Base-by-base conservation (phyloP, 2,113 vertebrate genomes). In the Ictidomys tridecemlineatus region DNA sequence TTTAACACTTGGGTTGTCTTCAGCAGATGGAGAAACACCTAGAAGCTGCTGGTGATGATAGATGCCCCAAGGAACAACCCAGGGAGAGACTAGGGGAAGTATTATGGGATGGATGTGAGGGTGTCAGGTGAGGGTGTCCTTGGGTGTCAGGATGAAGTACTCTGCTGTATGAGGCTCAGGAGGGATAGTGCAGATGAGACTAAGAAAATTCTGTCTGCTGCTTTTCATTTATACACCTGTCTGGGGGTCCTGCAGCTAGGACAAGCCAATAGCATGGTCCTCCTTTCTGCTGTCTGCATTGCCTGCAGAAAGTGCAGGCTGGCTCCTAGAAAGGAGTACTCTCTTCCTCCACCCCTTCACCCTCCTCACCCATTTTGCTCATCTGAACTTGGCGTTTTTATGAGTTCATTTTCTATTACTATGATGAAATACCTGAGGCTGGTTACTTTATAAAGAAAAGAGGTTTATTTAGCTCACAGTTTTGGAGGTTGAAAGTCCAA, bases 1-100 rank as follows among this genome's bases (percentile, higher is more conserved):
- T 16, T 39, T 37, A 18, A 53, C 0, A 1, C 5, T 20, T 16
- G 16, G 51, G 1, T 8, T 12, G 8, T 70, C 16, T n/a, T 24
- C 5, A 48, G 53, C 48, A 45, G 72, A 32, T 20, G 39, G 30
- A 53, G 58, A 5, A 53, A 53, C 11, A 2, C 10, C n/a, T 1
- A 17, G n/a, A 63, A 69, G 69, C 18, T 24, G 5, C 72, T 73
- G 37, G 48, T 73, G 87, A 17, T 30, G 11, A 1, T 13, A 26
- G 85, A 63, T 28, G 39, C 63, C 12, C 12, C 67, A 74, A 69
- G 85, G 34, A 87, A 73, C 24, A 73, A 1, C 10, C 28, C 22
- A 32, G n/a, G 51, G 77, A 61, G 73, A 69, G 5, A 10, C 26
- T 17, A 1, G 22, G 42, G 32, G 16, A 39, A 8, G 37, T 24